These are phyloP conservation scores for Istiophorus platypterus DNA, from an alignment of 2,113 vertebrate species.

Conservation along the genomic window DNA sequence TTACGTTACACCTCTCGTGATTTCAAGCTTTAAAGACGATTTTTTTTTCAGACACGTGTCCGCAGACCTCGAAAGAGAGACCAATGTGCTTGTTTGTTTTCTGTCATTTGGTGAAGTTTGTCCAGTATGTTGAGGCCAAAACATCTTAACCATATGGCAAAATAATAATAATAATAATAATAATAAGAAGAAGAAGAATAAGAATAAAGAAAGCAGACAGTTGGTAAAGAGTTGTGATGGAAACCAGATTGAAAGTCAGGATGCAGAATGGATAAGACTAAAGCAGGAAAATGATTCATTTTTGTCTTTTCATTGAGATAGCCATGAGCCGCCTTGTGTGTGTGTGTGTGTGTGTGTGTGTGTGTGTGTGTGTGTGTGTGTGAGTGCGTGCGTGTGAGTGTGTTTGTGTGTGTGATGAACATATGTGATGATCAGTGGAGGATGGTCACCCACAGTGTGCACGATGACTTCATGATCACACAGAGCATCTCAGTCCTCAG, in stretches of 20 bases:
- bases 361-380: background rate
- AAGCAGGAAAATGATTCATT: background rate
- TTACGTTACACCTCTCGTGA: background rate
- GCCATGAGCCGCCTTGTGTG: background rate
- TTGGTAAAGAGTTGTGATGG: background rate
- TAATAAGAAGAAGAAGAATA: too few species aligned
- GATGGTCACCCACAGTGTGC: constrained; percentile 9
- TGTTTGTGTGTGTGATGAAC: constrained; percentile 8
- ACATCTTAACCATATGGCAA: background rate
- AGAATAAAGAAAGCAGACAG: too few species aligned
- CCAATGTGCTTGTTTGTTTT: background rate
- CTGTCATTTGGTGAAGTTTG: background rate
- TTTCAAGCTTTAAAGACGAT: background rate
- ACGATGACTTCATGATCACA: constrained; percentile 17
- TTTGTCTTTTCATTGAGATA: background rate
- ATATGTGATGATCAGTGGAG: constrained; percentile 39
- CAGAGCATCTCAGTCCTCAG: background rate
- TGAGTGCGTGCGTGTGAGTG: background rate
- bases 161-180: too few species aligned
- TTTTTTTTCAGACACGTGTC: background rate
- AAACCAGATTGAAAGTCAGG: background rate
- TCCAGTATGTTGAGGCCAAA: background rate
- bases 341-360: constrained; percentile 2
- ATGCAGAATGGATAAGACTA: background rate
- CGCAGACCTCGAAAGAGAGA: background rate